These are phyloP conservation scores for Aurelia aurita DNA, from an alignment of 30 jellyfish, hydroid and myxozoan species.

Conservation along the genomic window DNA sequence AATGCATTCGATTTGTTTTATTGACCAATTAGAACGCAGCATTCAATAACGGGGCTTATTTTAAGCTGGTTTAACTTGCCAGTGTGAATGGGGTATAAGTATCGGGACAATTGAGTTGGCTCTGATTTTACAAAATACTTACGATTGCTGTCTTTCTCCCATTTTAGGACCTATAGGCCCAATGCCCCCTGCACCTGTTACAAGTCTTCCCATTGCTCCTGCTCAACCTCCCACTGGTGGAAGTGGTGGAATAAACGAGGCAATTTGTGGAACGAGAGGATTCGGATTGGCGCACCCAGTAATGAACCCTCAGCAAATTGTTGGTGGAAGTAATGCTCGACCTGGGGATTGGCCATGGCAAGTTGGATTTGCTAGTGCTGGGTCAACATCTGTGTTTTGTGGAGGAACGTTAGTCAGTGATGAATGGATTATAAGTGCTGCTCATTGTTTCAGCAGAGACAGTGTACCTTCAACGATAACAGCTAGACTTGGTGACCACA, in stretches of 20 bases:
- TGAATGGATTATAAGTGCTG: conserved; percentile 68
- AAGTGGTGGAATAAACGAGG: conserved; percentile 15
- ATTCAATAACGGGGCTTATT: no score
- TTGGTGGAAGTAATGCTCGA: conserved; percentile 55
- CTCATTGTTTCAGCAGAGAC: conserved; percentile 31
- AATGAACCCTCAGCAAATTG: conserved; percentile 53
- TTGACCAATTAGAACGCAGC: no score
- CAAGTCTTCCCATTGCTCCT: background rate
- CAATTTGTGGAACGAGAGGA: conserved; percentile 66
- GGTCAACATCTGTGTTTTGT: conserved; percentile 52
- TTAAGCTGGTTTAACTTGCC: no score
- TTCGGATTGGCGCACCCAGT: conserved; percentile 36
- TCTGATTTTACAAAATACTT: no score
- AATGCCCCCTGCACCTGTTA: conserved; percentile 13
- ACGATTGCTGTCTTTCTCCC: no score
- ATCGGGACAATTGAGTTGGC: no score
- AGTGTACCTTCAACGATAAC: conserved; percentile 23
- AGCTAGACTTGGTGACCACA: conserved; percentile 66
- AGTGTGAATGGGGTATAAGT: no score
- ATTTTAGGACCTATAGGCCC: background rate
- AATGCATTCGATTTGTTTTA: no score
- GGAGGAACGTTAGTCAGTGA: conserved; percentile 61
- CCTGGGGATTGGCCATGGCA: conserved; percentile 83
- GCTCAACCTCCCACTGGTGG: background rate
- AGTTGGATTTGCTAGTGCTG: conserved; percentile 50